Percentiles rank a stretch among this genome's conserved stretches.
Conservation (phyloP, 2,113 vertebrate species). For the Lichenostomus cassidix region DNA sequence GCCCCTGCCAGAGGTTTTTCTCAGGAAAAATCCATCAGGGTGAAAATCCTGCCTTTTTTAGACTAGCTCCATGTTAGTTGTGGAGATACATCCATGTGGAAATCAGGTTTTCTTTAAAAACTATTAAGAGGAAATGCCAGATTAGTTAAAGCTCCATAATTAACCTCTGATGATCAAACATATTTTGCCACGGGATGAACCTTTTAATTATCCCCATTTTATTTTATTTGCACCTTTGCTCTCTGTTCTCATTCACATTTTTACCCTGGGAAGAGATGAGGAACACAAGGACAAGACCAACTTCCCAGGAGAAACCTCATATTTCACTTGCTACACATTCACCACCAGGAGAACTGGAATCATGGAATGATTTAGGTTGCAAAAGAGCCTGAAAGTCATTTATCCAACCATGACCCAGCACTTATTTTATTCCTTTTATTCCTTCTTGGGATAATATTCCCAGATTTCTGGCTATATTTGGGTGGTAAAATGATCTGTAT, state of each 20-base stretch:
- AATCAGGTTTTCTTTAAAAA: not conserved
- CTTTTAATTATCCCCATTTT: not conserved
- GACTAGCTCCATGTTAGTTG: not conserved
- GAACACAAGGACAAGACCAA: no score
- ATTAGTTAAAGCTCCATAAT: not conserved
- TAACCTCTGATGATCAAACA: not conserved
- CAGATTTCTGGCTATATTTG: not conserved
- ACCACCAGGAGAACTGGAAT: not conserved
- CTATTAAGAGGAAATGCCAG: not conserved
- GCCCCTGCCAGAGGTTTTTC: not conserved
- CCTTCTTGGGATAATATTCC: not conserved
- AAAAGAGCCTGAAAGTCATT: not conserved
- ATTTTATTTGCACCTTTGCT: not conserved
- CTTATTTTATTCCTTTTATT: not conserved
- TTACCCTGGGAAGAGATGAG: not conserved
- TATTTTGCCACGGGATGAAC: not conserved
- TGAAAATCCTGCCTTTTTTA: not conserved
- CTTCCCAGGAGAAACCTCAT: not conserved
- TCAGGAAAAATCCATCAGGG: not conserved
- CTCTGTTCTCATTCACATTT: not conserved
- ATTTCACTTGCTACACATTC: not conserved
- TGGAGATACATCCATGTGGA: accelerated
- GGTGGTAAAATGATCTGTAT: no score
- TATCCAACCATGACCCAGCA: not conserved
- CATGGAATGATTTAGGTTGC: not conserved